A percentile compares a stretch with the other conserved stretches of the same genome.
Evolutionary conservation across 2,113 vertebrate species (phyloP).

Genomic region (Fukomys damarensis): DNA sequence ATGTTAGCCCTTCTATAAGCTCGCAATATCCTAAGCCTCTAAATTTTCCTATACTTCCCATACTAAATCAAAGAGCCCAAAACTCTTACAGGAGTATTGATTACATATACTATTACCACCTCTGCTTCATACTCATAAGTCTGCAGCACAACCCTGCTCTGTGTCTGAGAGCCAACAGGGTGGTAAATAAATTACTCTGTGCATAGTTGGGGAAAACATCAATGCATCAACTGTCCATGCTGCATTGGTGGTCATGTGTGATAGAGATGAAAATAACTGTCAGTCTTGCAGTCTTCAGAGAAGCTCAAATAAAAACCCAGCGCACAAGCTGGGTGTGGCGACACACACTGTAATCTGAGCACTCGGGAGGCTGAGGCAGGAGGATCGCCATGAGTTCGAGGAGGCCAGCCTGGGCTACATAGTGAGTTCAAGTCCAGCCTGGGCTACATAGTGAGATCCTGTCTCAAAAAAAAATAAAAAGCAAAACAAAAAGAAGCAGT

Average conservation of each 20-base stretch:
- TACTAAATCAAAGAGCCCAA: constrained; percentile 41
- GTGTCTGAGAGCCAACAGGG: not conserved
- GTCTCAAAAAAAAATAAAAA: too few relatives aligned
- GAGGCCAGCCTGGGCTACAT: too few relatives aligned
- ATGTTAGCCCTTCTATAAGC: not conserved
- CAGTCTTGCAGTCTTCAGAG: constrained; percentile 17
- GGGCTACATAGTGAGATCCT: too few relatives aligned
- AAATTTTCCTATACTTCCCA: not conserved
- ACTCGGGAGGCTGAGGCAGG: too few relatives aligned
- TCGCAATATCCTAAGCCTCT: constrained; percentile 50
- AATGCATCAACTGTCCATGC: not conserved
- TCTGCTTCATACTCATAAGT: not conserved
- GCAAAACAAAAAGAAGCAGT: too few relatives aligned
- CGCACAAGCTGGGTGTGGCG: too few relatives aligned
- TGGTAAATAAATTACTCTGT: not conserved
- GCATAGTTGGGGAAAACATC: not conserved
- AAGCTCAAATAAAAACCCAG: constrained; percentile 17
- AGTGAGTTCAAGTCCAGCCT: too few relatives aligned
- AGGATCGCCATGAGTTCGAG: too few relatives aligned
- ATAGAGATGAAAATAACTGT: not conserved
- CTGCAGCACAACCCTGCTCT: not conserved
- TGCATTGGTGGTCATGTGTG: not conserved
- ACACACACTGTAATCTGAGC: too few relatives aligned
- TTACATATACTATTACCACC: not conserved
- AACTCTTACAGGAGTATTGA: not conserved